These are phyloP conservation scores for Danio kyathit DNA, from an alignment of 2,797 vertebrate species.

Conservation along the genomic window DNA sequence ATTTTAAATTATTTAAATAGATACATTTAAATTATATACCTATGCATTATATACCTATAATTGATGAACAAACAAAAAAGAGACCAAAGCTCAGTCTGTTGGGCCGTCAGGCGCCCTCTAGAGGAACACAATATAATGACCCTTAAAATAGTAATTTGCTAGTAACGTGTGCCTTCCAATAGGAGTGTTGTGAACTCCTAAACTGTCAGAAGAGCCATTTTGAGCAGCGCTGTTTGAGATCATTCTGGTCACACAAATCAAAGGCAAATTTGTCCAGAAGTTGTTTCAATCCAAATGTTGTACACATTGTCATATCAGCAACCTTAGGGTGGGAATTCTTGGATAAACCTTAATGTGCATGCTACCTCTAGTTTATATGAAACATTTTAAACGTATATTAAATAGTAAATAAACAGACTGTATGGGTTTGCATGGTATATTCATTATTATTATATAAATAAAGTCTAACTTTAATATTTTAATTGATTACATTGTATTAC, in stretches of 20 bases:
- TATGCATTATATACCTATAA: too few relatives aligned
- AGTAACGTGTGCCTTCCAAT: background rate
- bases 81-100: background rate
- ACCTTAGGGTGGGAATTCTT: background rate
- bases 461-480: too few relatives aligned
- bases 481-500: too few relatives aligned
- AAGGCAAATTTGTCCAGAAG: background rate
- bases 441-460: too few relatives aligned
- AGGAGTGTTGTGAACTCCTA: background rate
- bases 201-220: slow-evolving; percentile 24
- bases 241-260: background rate
- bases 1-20: background rate
- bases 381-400: background rate
- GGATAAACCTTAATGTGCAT: too few relatives aligned
- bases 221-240: background rate
- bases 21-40: background rate
- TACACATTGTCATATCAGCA: background rate
- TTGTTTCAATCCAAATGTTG: background rate
- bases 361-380: too few relatives aligned
- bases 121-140: background rate
- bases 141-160: background rate
- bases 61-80: too few relatives aligned
- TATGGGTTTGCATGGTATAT: too few relatives aligned
- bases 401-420: background rate
- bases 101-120: background rate